Base-by-base conservation (phyloP, 2,888 invertebrate species). In the Acleris cristana region DNA sequence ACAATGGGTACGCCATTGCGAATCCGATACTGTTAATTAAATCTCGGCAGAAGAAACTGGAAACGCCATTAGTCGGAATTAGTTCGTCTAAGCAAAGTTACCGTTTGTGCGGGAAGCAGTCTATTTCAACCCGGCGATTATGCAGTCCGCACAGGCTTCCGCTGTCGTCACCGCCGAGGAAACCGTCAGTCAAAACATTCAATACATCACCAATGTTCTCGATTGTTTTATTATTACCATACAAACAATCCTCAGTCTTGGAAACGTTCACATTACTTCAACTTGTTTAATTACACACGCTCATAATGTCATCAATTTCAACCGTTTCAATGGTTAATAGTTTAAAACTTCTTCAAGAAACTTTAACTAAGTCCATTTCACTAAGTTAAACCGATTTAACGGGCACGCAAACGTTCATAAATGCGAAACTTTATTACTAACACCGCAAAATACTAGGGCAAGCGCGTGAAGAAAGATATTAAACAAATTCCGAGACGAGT, bases 41-140 rank as follows among this genome's bases (percentile, higher is more conserved):
- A 54, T 58, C 49, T 55, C 55, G 52, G 34, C 62, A 53, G 30
- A 53, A 34, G 52, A 61, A 57, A 57, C 52, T 51, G 49, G 44
- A 56, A 62, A 57, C 56, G 57, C 62, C 62, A 67, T 67, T 67
- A 67, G 66, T 67, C 57, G 63, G 63, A 54, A 58, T 67, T 63
- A 63, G 67, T 62, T 62, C 34, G 45, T 62, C 55, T 62, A 68
- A 72, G 66, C 67, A 72, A 71, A 83, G 76, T 87, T 86, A 88
- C 88, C 85, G 80, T 82, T 82, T 83, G 73, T 74, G 79, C 77
- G 76, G 72, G 73, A 77, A 71, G 72, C 75, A 73, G 76, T 85
- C 85, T 90, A 90, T 90, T 90, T 89, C 78, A 76, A 84, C 82
- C 81, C 75, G 74, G 78, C 74, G 75, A 79, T 76, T 76, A 79